A percentile compares a stretch with the other conserved stretches of the same genome.
These are phyloP conservation scores for Chanos chanos DNA, from an alignment of 2,797 vertebrate species.

Conservation along the genomic window DNA sequence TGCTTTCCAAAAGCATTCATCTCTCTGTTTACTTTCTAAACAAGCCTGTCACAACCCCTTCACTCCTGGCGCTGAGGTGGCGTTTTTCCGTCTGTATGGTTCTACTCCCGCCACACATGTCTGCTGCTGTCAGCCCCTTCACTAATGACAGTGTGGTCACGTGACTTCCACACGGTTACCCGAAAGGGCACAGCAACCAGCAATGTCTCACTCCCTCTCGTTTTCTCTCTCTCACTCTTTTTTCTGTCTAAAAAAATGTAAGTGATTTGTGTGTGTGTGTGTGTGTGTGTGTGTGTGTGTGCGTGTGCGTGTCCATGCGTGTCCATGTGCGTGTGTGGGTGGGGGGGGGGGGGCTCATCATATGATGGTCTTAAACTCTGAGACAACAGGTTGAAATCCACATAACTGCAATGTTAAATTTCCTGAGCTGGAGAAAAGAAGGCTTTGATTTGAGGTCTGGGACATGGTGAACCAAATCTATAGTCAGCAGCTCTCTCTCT, in stretches of 20 bases:
- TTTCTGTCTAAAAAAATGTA: background rate
- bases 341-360: too few relatives aligned
- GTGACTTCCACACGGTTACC: constrained; percentile 8
- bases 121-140: constrained; percentile 1
- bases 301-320: too few relatives aligned
- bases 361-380: too few relatives aligned
- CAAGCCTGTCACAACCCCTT: constrained; percentile 19
- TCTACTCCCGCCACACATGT: constrained; percentile 14
- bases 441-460: too few relatives aligned
- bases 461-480: too few relatives aligned
- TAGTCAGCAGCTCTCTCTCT: too few relatives aligned
- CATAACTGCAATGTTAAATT: too few relatives aligned
- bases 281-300: too few relatives aligned
- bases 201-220: constrained; percentile 34
- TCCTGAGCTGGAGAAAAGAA: too few relatives aligned
- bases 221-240: constrained; percentile 15
- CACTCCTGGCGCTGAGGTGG: constrained; percentile 28
- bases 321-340: too few relatives aligned
- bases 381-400: too few relatives aligned
- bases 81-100: constrained; percentile 18
- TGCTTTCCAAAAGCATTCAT: constrained; percentile 27
- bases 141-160: constrained; percentile 6
- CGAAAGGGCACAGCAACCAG: background rate
- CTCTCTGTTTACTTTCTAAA: constrained; percentile 45
- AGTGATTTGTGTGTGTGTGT: background rate